Conservation (phyloP, 2,888 invertebrate species). For the Sphinx pinastri region DNA sequence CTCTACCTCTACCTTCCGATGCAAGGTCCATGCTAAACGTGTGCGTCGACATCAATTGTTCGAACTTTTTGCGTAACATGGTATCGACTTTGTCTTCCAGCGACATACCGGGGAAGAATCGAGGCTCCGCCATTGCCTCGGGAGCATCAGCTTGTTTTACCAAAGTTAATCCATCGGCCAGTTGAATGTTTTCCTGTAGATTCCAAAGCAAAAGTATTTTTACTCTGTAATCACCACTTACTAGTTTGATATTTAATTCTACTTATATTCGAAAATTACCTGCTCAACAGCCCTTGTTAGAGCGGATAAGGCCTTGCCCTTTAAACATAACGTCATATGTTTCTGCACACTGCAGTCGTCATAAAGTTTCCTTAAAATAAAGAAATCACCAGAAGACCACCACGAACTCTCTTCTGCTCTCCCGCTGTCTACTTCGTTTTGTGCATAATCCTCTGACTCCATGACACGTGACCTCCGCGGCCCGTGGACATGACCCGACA, state of each 20-base stretch:
- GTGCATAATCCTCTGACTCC: conserved; percentile 70
- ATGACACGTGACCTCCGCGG: conserved; percentile 75
- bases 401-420: conserved; percentile 78
- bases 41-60: conserved; percentile 86
- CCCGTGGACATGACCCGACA: conserved; percentile 72
- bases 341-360: conserved; percentile 85
- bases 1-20: conserved; percentile 80
- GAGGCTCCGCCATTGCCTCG: conserved; percentile 81
- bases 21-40: conserved; percentile 86
- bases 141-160: conserved; percentile 84
- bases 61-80: conserved; percentile 80
- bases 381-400: conserved; percentile 84
- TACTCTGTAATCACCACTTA: conserved; percentile 48
- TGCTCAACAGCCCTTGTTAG: conserved; percentile 85
- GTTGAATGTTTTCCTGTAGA: conserved; percentile 84
- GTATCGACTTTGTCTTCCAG: conserved; percentile 82
- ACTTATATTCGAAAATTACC: conserved; percentile 61
- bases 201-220: conserved; percentile 60
- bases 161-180: conserved; percentile 84
- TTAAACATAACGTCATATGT: conserved; percentile 85
- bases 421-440: conserved; percentile 79
- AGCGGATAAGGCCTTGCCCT: conserved; percentile 85
- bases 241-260: conserved; percentile 35
- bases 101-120: conserved; percentile 82
- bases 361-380: conserved; percentile 84